Evolutionary conservation across 2,888 invertebrate genomes (phyloP), one percentile per base, ranked within the genome.

Genomic region (Spialia ferax): DNA sequence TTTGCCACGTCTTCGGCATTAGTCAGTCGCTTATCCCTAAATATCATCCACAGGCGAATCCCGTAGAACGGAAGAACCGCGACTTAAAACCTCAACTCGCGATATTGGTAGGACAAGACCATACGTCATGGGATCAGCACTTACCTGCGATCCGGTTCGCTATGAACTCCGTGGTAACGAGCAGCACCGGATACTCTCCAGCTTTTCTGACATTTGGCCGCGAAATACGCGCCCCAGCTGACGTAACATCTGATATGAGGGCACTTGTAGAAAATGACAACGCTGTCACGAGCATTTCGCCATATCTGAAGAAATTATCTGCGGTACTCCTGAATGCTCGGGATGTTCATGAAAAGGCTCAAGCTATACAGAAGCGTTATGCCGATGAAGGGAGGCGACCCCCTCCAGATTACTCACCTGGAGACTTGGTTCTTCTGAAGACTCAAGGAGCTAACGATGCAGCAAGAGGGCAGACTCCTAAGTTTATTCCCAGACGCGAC

Each of bases 391-490:
- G 45, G 18, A 45, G 45, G 18, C 18, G 2, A 45, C 45, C 45
- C 20, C 45, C 45, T 10, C 45, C 45, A 18, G 45, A 45, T 20
- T 45, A 20, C 10, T 45, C 45, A 10, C 2, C 45, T 2, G 45
- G 45, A 20, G 45, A 45, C 18, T 20, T 45, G 0, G 45, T 45
- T 0, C 45, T 45, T 8, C 2, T 45, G 10, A 45, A 45, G 4
- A 45, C 45, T 10, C 45, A 45, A 18, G 45, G 45, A 45, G 45
- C 45, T 18, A 45, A 45, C 18, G 45, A 45, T 45, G 45, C 45
- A 2, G 45, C 18, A 4, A 45, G 10, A 10, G 45, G 45, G 3
- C 45, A 45, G 3, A 45, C 45, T 20, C 20, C 45, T 6, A 45
- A 45, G 10, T 45, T 45, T 18, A 45, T 45, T 20, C 45, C 45